These are phyloP conservation scores for Poecile montanus DNA, from an alignment of 2,797 vertebrate genomes.

Conservation along the genomic window DNA sequence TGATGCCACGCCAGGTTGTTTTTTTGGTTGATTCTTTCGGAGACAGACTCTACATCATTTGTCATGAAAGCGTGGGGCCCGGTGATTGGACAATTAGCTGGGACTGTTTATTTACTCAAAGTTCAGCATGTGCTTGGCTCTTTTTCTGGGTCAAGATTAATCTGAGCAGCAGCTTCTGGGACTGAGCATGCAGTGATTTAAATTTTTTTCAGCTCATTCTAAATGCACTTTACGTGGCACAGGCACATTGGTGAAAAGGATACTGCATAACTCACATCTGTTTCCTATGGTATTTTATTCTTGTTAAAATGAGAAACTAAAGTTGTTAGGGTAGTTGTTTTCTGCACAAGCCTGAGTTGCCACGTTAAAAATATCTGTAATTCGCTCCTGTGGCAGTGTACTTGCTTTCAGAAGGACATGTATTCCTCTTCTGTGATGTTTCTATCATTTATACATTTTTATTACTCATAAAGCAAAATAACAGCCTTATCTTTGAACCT, in stretches of 20 bases:
- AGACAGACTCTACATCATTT: background rate
- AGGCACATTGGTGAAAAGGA: background rate
- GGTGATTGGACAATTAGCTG: background rate
- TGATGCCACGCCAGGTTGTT: background rate
- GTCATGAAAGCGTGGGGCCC: background rate
- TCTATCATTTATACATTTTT: slow-evolving; percentile 12
- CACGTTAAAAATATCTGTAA: background rate
- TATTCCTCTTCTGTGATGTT: background rate
- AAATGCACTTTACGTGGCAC: background rate
- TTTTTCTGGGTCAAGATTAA: slow-evolving; percentile 17
- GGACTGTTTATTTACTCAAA: background rate
- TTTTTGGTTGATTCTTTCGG: background rate
- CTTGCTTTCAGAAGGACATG: background rate
- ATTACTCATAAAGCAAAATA: slow-evolving; percentile 30
- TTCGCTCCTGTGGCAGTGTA: background rate
- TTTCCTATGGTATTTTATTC: background rate
- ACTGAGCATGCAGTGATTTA: background rate
- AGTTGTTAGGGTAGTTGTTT: background rate
- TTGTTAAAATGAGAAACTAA: slow-evolving; percentile 43
- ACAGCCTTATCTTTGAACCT: slow-evolving; percentile 19
- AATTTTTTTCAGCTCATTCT: background rate
- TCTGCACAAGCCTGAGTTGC: background rate
- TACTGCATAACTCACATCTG: background rate
- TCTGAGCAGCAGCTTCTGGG: background rate
- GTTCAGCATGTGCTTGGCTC: background rate